Percentiles rank a stretch among this genome's conserved stretches.
Evolutionary conservation across 2,888 invertebrate species (phyloP).

Genomic region (Ethmia dodecea): DNA sequence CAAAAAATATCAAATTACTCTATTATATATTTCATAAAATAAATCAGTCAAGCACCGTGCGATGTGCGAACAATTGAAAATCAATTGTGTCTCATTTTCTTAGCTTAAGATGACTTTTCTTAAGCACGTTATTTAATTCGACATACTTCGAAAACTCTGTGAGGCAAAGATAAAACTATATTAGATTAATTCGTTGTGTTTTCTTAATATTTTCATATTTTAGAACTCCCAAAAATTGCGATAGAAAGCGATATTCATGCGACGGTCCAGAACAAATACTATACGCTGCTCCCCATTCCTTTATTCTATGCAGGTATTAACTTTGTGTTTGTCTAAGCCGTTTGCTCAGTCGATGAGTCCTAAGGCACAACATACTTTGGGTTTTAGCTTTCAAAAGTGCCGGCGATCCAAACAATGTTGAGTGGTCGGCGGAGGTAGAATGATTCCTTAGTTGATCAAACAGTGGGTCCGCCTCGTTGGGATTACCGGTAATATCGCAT

Average conservation of each 20-base stretch:
- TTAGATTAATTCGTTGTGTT: too few relatives aligned
- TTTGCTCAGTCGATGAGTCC: constrained; percentile 69
- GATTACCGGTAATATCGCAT: constrained; percentile 61
- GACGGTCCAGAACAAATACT: constrained; percentile 47
- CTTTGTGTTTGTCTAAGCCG: constrained; percentile 55
- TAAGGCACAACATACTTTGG: constrained; percentile 72
- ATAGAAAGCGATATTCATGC: constrained; percentile 35
- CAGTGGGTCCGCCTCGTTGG: constrained; percentile 41
- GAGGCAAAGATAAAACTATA: too few relatives aligned
- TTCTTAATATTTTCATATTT: too few relatives aligned
- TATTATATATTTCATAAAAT: too few relatives aligned
- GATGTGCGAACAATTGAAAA: too few relatives aligned
- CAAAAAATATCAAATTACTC: too few relatives aligned
- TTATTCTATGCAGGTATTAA: constrained; percentile 70
- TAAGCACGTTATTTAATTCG: too few relatives aligned
- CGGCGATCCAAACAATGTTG: constrained; percentile 62
- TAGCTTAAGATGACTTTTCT: too few relatives aligned
- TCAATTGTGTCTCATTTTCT: too few relatives aligned
- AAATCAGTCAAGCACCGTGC: too few relatives aligned
- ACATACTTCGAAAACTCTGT: too few relatives aligned
- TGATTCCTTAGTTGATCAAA: constrained; percentile 65
- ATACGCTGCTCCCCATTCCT: constrained; percentile 70
- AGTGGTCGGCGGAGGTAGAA: constrained; percentile 54
- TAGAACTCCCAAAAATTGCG: constrained; percentile 4
- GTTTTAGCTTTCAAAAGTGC: constrained; percentile 76